These are phyloP conservation scores for Hyles lineata DNA, from an alignment of 2,888 invertebrate genomes.

Conservation along the genomic window DNA sequence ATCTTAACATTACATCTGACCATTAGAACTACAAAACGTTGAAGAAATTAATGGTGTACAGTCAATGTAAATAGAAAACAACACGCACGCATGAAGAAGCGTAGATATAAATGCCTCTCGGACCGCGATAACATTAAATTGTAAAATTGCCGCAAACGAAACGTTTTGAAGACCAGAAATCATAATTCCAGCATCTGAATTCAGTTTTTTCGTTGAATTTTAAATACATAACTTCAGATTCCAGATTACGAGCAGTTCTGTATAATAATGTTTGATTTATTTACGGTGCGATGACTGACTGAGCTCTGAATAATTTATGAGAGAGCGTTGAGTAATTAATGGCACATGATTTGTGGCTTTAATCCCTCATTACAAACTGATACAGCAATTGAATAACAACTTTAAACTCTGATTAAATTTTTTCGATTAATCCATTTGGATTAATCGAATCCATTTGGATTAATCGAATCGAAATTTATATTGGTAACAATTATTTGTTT, in stretches of 20 bases:
- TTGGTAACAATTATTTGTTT: too few species aligned
- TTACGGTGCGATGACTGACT: neutral
- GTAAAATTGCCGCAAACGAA: constrained; percentile 4
- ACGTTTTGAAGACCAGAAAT: neutral
- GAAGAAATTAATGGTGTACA: neutral
- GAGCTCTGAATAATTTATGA: neutral
- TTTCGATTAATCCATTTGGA: neutral
- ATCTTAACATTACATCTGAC: neutral
- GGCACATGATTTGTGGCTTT: constrained; percentile 7
- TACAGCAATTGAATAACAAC: neutral
- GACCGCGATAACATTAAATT: neutral
- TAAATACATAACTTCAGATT: neutral
- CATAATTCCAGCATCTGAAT: neutral
- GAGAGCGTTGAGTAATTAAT: constrained; percentile 2
- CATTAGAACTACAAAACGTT: neutral
- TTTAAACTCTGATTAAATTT: neutral
- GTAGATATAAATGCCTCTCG: neutral
- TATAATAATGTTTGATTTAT: constrained; percentile 5
- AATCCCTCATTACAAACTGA: neutral
- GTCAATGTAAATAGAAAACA: neutral
- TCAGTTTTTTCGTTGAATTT: neutral
- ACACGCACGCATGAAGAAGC: neutral
- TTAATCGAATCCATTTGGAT: too few species aligned
- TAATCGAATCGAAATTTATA: too few species aligned
- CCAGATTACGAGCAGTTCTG: neutral